Evolutionary conservation across 2,797 vertebrate species (phyloP), one percentile per base, ranked within the genome.

Genomic region (Chiroxiphia lanceolata): DNA sequence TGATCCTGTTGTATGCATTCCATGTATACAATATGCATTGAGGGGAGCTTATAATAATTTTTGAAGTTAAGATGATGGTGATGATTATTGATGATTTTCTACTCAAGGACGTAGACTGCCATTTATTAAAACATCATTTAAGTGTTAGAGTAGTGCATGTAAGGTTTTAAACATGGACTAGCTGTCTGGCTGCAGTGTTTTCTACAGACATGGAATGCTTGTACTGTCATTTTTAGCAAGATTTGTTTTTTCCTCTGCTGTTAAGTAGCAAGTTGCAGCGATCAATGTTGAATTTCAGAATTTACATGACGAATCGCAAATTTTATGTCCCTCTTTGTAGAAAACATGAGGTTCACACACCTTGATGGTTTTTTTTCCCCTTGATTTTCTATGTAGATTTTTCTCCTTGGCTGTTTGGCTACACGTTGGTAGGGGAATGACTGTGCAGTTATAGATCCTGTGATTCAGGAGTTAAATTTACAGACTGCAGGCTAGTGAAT

Each of bases 391-490:
- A 3, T 5, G 20, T 9, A 34, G n/a, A 16, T 8, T 53, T 23
- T 34, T 64, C 17, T 60, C 23, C n/a, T 56, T 81, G 45, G 9
- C 3, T 29, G 1, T 53, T 64, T 42, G 50, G 27, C 23, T 88
- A 20, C 22, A 26, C 53, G 13, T 3, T 42, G 61, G 50, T 70
- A 56, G 70, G 89, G 54, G 79, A 77, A 70, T 95, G 75, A 64
- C 77, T 95, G 79, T 84, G 61, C 69, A 92, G 5, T 56, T 77
- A 44, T 15, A 60, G 48, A 33, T 91, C 56, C 71, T 93, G 92
- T 97, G 95, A 97, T 97, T 97, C 94, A 97, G 94, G 80, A 80
- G 79, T 96, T 97, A 97, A 97, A 87, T 86, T 87, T 44, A 87
- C 70, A 94, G 87, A 76, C 95, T 89, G 34, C 87, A 94, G 90